phyloP scores from a whole-genome alignment of 2,797 vertebrate genomes.

The Perdix hodgsoniae region DNA sequence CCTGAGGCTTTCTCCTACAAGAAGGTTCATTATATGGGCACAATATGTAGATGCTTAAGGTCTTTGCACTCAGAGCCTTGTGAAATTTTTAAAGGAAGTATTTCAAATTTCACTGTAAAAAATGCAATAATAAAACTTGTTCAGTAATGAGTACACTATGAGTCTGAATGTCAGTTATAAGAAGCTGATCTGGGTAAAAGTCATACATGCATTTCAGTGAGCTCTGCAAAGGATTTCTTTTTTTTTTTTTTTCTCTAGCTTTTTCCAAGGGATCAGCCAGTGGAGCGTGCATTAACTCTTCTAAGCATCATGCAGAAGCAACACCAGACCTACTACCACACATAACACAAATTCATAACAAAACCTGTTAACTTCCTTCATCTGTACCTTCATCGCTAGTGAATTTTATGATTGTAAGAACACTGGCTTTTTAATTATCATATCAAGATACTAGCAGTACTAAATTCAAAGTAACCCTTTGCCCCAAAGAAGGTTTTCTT shows the following conservation, averaged over 20 bases:
- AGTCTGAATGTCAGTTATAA: not conserved
- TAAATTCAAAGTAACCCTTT: not conserved
- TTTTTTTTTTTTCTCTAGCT: not conserved
- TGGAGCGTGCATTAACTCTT: not conserved
- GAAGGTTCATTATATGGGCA: not conserved
- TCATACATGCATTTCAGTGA: fast-evolving
- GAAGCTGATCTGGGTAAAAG: not conserved
- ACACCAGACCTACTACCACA: not conserved
- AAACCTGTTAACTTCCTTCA: not conserved
- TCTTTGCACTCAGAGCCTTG: not conserved
- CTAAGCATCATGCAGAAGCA: not conserved
- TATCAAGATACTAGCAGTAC: not conserved
- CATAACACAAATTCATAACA: not conserved
- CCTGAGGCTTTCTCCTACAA: not conserved
- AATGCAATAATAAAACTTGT: not conserved
- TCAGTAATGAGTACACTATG: not conserved
- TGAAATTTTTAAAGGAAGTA: not conserved
- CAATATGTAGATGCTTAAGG: not conserved
- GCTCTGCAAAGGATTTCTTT: not conserved
- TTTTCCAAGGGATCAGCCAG: not conserved
- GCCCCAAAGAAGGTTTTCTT: not conserved
- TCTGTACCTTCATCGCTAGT: not conserved
- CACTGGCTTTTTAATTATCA: not conserved
- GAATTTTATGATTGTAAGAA: not conserved
- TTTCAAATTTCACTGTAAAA: not conserved